Base-by-base conservation (phyloP, 1,140 invertebrate genomes). In the Pseudomyrmex flavicornis region DNA sequence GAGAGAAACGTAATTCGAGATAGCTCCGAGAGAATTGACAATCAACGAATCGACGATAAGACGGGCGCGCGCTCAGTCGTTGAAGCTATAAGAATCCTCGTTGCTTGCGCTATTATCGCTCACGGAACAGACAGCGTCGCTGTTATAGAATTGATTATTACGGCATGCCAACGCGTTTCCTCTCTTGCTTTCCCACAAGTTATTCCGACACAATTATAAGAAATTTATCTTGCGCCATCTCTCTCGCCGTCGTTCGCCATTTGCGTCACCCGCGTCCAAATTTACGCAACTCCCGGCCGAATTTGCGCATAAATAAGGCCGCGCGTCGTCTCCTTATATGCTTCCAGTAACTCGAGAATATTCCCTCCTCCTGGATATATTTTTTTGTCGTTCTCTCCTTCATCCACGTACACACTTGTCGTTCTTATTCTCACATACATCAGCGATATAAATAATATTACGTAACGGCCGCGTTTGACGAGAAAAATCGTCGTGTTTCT, bases 121-220 rank as follows among this genome's bases (percentile, higher is more conserved):
- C 2, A 52, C 3, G n/a, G 54, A 5, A 56, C 56, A 69, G 44
- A 54, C 12, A 35, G 35, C 35, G 35, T 13, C 22, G 69, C 22
- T 44, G 84, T 86, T 69, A 35, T 13, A 63, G 66, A 22, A 82
- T 85, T 80, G 58, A 82, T 75, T 85, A 75, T 79, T 69, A 63
- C 26, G 26, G 26, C 46, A 50, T 7, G 10, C 56, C 13, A 35
- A 35, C 50, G 50, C 50, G 50, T 17, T 26, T 15, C 66, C 35
- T 7, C 4, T 35, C 35, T 35, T 7, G 35, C 35, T 35, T 35
- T 52, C 12, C 13, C 50, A 17, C 84, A 8, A 82, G 68, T 80
- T 75, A 70, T 75, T 66, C 35, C 44, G 46, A 17, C n/a, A 50
- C 62, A 59, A 76, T 83, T 68, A 69, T 52, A 20, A 48, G 20